phyloP scores from a whole-genome alignment of 2,113 vertebrate genomes.

The Carassius carassius region DNA sequence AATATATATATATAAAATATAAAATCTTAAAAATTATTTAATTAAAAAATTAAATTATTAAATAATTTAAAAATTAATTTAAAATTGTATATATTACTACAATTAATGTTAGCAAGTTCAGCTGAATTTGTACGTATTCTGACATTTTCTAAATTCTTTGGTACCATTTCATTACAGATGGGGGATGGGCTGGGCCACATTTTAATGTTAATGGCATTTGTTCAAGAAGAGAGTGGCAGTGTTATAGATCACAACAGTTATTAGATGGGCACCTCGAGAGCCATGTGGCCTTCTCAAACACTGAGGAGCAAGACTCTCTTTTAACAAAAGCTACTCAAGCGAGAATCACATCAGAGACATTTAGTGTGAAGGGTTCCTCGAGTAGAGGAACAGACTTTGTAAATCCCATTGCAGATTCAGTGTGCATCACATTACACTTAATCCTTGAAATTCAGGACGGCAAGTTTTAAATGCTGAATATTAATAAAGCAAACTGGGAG shows the following conservation, averaged over 20 bases:
- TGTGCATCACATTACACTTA: conserved; percentile 22
- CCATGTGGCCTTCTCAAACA: conserved; percentile 25
- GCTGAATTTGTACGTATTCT: not conserved
- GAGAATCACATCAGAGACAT: conserved; percentile 40
- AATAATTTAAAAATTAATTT: too few relatives aligned
- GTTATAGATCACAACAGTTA: conserved; percentile 22
- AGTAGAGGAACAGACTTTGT: conserved; percentile 18
- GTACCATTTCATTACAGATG: not conserved
- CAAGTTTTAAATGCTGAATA: conserved; percentile 12
- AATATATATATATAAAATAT: too few relatives aligned
- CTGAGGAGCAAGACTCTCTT: conserved; percentile 32
- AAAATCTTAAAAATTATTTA: too few relatives aligned
- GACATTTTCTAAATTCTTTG: not conserved
- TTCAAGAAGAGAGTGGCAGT: not conserved
- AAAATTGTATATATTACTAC: not conserved
- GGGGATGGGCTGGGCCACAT: conserved; percentile 5
- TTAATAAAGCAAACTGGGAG: not conserved
- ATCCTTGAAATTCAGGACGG: conserved; percentile 4
- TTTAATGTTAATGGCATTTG: conserved; percentile 23
- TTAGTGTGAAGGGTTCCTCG: conserved; percentile 21
- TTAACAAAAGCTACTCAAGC: conserved; percentile 51
- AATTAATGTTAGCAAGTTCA: not conserved
- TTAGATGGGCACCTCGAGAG: not conserved
- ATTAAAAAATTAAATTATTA: too few relatives aligned
- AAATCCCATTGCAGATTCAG: not conserved